These are phyloP conservation scores for Gymnoscopelus braueri DNA, from an alignment of 2,797 vertebrate species.

Conservation along the genomic window DNA sequence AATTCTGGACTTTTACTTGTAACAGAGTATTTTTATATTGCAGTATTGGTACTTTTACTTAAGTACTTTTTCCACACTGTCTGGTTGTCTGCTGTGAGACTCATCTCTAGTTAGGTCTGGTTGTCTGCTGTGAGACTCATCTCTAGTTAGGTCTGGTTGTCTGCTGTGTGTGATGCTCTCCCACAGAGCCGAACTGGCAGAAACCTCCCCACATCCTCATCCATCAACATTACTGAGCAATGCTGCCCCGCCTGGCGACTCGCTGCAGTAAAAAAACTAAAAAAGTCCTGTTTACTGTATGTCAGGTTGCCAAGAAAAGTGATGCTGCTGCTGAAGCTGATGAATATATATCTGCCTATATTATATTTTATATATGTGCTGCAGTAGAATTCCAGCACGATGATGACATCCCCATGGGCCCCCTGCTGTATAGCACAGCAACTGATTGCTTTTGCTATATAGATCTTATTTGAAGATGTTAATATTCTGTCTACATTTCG, in stretches of 20 bases:
- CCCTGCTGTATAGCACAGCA: slow-evolving; percentile 38
- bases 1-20: no score
- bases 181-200: slow-evolving; percentile 3
- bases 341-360: slow-evolving; percentile 27
- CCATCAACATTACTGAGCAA: slow-evolving; percentile 24
- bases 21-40: no score
- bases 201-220: background rate
- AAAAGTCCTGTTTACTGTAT: background rate
- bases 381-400: slow-evolving; percentile 44
- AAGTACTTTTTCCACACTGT: no score
- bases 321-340: slow-evolving; percentile 49
- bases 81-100: no score
- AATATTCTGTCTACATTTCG: no score
- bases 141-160: slow-evolving; percentile 9
- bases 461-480: slow-evolving; percentile 56
- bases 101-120: no score
- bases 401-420: slow-evolving; percentile 40
- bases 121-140: no score
- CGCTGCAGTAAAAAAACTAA: slow-evolving; percentile 6
- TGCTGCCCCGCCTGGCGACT: slow-evolving; percentile 12
- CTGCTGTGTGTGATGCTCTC: slow-evolving; percentile 4
- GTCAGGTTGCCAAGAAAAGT: slow-evolving; percentile 43
- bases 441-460: slow-evolving; percentile 40
- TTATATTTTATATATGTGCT: slow-evolving; percentile 9
- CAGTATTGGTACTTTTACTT: no score